Evolutionary conservation across 2,888 invertebrate species (phyloP).

Genomic region (Phragmatobia fuliginosa): DNA sequence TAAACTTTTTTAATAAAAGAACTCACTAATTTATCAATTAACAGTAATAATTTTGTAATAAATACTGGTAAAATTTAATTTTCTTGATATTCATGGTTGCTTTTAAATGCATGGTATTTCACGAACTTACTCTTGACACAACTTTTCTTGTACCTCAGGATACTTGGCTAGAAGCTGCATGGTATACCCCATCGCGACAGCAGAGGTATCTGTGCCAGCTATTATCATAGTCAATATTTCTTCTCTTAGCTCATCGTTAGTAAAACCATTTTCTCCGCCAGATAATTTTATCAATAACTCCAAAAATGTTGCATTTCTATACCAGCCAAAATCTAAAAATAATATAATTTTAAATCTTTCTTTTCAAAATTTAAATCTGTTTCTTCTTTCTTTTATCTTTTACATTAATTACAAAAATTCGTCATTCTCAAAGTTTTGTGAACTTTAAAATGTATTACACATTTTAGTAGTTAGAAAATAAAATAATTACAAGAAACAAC

Average conservation of each 20-base stretch:
- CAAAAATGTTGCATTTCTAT: slow-evolving; percentile 82
- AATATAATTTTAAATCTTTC: slow-evolving; percentile 45
- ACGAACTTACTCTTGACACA: slow-evolving; percentile 76
- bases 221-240: slow-evolving; percentile 86
- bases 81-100: no score
- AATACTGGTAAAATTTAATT: no score
- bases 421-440: no score
- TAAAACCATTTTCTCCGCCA: slow-evolving; percentile 80
- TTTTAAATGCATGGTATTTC: neutral
- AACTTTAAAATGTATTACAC: no score
- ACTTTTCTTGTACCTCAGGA: slow-evolving; percentile 79
- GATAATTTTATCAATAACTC: slow-evolving; percentile 84
- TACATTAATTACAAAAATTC: no score
- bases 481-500: neutral
- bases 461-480: neutral
- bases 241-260: slow-evolving; percentile 84
- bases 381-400: no score
- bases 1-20: no score
- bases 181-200: slow-evolving; percentile 75
- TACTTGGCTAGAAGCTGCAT: slow-evolving; percentile 77
- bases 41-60: no score
- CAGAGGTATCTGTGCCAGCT: slow-evolving; percentile 86
- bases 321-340: slow-evolving; percentile 63
- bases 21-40: no score
- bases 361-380: no score